Evolutionary conservation across 2,888 invertebrate species (phyloP).

Genomic region (Melieria crassipennis): DNA sequence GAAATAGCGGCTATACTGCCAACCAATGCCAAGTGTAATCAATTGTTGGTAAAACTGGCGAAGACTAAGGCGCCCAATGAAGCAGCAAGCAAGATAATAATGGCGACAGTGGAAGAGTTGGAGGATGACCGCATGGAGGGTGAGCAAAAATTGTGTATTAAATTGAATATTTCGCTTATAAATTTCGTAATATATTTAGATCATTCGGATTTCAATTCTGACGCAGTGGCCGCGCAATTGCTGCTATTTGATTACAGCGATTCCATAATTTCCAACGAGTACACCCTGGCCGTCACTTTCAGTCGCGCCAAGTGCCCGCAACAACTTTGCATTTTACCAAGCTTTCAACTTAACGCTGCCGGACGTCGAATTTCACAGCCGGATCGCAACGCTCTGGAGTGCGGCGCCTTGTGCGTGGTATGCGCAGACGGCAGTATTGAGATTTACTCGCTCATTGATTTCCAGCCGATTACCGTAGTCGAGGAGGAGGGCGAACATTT

Average conservation of each 20-base stretch:
- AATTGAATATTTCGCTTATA: neutral
- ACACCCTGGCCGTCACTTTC: constrained; percentile 68
- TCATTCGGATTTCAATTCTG: constrained; percentile 47
- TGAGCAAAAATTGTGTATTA: constrained; percentile 23
- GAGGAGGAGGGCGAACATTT: constrained; percentile 77
- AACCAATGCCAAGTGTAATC: constrained; percentile 73
- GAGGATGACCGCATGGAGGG: constrained; percentile 48
- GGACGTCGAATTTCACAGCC: constrained; percentile 31
- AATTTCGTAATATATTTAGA: constrained; percentile 29
- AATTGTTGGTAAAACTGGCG: constrained; percentile 70
- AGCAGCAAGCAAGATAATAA: constrained; percentile 53
- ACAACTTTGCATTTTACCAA: constrained; percentile 76
- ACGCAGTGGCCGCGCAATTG: constrained; percentile 57
- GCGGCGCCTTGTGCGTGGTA: constrained; percentile 77
- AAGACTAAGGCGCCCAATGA: constrained; percentile 51
- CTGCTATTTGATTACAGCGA: constrained; percentile 57
- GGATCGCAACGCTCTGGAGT: constrained; percentile 52
- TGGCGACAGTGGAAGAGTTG: constrained; percentile 54
- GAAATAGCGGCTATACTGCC: constrained; percentile 72
- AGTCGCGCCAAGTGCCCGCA: constrained; percentile 74
- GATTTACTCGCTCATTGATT: constrained; percentile 76
- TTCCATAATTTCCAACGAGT: constrained; percentile 56
- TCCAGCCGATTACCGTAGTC: constrained; percentile 76
- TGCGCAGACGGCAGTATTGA: constrained; percentile 80
- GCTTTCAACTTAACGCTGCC: constrained; percentile 37